Evolutionary conservation across 92 coral and sea anemone species (phyloP).

Genomic region (Palythoa heliodiscus): DNA sequence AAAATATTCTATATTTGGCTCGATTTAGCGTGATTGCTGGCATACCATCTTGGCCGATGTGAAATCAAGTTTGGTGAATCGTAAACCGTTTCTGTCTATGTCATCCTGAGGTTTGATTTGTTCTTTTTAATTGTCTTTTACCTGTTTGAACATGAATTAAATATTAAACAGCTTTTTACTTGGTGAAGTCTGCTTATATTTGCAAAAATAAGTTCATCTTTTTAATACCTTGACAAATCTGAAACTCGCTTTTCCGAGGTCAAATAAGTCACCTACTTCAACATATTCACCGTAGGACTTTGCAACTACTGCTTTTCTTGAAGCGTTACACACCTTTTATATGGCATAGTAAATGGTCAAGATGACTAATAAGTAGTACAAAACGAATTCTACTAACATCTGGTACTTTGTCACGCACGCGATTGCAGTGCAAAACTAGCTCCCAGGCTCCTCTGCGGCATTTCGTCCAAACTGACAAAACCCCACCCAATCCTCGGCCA

Average conservation of each 20-base stretch:
- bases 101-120: background rate
- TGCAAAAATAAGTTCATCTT: conserved; percentile 28
- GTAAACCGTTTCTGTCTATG: background rate
- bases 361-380: background rate
- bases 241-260: conserved; percentile 7
- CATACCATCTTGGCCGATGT: background rate
- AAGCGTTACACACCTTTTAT: background rate
- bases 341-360: conserved; percentile 11
- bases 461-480: too few relatives aligned
- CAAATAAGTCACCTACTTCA: background rate
- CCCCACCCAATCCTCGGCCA: too few relatives aligned
- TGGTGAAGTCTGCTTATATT: conserved; percentile 16
- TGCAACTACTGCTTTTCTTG: conserved; percentile 8
- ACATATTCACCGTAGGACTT: conserved; percentile 3
- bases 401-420: conserved; percentile 6
- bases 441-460: too few relatives aligned
- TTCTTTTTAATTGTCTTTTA: background rate
- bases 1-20: conserved; percentile 5
- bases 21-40: background rate
- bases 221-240: conserved; percentile 11
- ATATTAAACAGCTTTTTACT: background rate
- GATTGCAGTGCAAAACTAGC: background rate
- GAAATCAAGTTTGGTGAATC: background rate
- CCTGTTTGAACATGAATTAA: background rate
- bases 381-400: background rate